phyloP scores from a whole-genome alignment of 53 echinoderm and acorn worm genomes.

The Antedon mediterranea region DNA sequence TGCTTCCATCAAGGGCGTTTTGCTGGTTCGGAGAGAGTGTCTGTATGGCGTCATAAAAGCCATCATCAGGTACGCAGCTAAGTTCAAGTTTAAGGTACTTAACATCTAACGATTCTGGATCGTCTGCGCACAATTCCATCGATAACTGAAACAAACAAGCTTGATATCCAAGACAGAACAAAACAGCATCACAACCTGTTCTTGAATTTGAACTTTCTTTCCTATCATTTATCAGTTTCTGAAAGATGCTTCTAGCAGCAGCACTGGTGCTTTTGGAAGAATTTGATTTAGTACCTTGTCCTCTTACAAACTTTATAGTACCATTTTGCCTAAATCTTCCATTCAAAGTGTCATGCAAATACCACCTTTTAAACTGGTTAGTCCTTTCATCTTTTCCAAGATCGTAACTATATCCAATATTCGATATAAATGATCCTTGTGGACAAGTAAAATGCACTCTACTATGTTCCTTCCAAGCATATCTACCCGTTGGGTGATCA shows the following conservation, averaged over 20 bases:
- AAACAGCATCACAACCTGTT: constrained; percentile 83
- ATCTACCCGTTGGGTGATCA: not conserved
- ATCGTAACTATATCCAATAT: not conserved
- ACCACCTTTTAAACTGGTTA: not conserved
- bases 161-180: constrained; percentile 88
- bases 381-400: not conserved
- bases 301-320: not conserved
- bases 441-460: not conserved
- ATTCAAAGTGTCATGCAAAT: not conserved
- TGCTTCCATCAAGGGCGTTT: constrained; percentile 23
- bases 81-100: not conserved
- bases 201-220: constrained; percentile 46
- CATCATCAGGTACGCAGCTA: not conserved
- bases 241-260: not conserved
- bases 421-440: not conserved
- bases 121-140: constrained; percentile 64
- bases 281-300: too few relatives aligned
- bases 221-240: not conserved
- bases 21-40: not conserved
- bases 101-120: constrained; percentile 40
- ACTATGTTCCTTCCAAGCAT: not conserved
- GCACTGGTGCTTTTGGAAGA: too few relatives aligned
- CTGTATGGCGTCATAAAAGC: not conserved
- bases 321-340: not conserved
- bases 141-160: constrained; percentile 83